Evolutionary conservation across 1,140 invertebrate species (phyloP), one percentile per base, ranked within the genome.

Genomic region (Sinonovacula constricta): DNA sequence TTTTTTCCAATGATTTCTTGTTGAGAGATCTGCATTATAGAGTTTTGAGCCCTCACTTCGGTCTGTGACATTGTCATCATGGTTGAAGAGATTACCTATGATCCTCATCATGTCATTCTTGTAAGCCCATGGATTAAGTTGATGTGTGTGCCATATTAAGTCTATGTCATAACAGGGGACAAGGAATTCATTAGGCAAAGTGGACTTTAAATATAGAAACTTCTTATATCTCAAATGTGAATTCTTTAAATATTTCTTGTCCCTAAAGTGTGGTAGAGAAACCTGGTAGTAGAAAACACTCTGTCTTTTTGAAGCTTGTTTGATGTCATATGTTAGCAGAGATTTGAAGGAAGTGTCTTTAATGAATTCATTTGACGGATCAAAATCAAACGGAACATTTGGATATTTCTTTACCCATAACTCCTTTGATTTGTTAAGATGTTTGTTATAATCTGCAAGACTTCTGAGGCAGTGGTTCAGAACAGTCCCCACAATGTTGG

Each of bases 151-250:
- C 92, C 92, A 92, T 30, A 92, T 87, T 15, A 92, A 69, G 79
- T 92, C 91, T 80, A 90, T 92, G 76, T 92, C 92, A 69, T 92
- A 92, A 82, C 92, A 92, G 0, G 92, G 92, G 1, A 92, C 92
- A 18, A 93, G 82, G 77, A 92, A 92, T 30, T 85, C 80, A 28
- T 90, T 89, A 10, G 87, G 80, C 76, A 92, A 88, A 5, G 85
- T 81, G 62, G 85, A 82, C 82, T 91, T 92, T 24, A 93, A 75
- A 68, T 87, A 87, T 3, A 92, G 72, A 81, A 91, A 93, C 78
- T 91, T 91, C 66, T 91, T 88, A 82, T 93, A 92, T 10, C 92
- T 85, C n/a, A 87, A 72, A 22, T 92, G 71, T 15, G 89, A 89
- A 53, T 87, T 86, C 28, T 86, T 81, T 5, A 92, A 80, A 74